phyloP scores from a whole-genome alignment of 2,113 vertebrate species.

The Herpailurus yagouaroundi region DNA sequence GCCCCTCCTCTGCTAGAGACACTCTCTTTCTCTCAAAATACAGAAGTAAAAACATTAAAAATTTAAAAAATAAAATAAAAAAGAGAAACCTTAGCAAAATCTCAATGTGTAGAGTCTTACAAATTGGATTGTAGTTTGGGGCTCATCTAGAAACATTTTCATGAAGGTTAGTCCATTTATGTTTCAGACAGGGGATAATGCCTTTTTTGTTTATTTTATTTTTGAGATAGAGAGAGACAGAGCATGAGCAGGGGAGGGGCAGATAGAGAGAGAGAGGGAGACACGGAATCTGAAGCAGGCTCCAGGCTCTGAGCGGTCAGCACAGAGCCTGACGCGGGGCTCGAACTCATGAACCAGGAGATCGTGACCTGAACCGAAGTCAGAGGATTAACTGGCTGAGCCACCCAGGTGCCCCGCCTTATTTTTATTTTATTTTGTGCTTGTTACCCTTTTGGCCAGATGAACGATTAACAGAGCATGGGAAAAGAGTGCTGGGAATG shows the following conservation, averaged over 20 bases:
- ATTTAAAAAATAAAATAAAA: too few relatives aligned
- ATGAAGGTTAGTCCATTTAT: background rate
- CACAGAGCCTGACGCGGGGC: too few relatives aligned
- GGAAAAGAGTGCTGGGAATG: conserved; percentile 36
- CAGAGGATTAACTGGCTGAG: too few relatives aligned
- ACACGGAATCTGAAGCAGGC: too few relatives aligned
- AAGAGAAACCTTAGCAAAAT: background rate
- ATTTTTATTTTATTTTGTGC: conserved; percentile 24
- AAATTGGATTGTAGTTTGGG: background rate
- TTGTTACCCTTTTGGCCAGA: conserved; percentile 18
- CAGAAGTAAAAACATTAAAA: too few relatives aligned
- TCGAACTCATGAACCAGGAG: too few relatives aligned
- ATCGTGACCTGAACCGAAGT: too few relatives aligned
- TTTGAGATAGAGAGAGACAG: background rate
- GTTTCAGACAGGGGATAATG: background rate
- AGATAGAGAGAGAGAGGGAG: too few relatives aligned
- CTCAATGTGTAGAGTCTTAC: background rate
- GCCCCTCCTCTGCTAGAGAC: too few relatives aligned
- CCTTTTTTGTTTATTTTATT: conserved; percentile 9
- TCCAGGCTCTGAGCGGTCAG: too few relatives aligned
- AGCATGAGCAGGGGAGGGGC: too few relatives aligned
- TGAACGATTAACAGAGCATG: background rate
- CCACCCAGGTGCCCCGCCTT: background rate
- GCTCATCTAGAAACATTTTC: background rate
- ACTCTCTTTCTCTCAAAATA: too few relatives aligned